Base-by-base conservation (phyloP, 2,888 invertebrate genomes). In the Synergus umbraculus region DNA sequence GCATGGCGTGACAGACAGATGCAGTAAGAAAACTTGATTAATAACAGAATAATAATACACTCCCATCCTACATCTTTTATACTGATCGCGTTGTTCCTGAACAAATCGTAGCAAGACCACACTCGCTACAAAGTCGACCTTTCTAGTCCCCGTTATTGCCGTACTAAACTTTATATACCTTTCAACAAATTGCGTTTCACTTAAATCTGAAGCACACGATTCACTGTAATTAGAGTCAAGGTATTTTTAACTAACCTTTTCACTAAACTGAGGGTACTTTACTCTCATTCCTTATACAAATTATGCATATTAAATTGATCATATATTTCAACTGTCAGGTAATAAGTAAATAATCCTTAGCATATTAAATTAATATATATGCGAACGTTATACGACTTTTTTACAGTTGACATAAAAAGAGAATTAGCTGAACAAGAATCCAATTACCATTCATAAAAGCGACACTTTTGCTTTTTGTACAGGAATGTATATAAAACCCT, bases 41-140 rank as follows among this genome's bases (percentile, higher is more conserved):
- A 91, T 89, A 90, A 90, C 88, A 85, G 86, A 89, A 88, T 90
- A 91, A 91, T 90, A 90, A 90, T 86, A 90, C 81, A 84, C 83
- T 83, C 82, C 76, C 78, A 83, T 80, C 41, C 41, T 46, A 41
- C 63, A 37, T 63, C 64, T 44, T 73, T 65, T 41, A 41, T 58
- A 46, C 18, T 63, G n/a, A 60, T 77, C 77, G 77, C 65, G 77
- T 76, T 49, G 73, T 67, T 12, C 41, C 43, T 44, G 22, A 78
- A 63, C 78, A 60, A 78, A 60, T 73, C 49, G 10, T 49, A 22
- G 37, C 22, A 73, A 49, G 46, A 49, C 49, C 54, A 73, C 29
- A 49, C 69, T 73, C 37, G n/a, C 46, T 29, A 46, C 46, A 69
- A 46, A 29, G 69, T 3, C 54, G 49, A 73, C 69, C 49, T 49